Evolutionary conservation across 1,140 invertebrate species (phyloP).

Genomic region (Helicoverpa armigera): DNA sequence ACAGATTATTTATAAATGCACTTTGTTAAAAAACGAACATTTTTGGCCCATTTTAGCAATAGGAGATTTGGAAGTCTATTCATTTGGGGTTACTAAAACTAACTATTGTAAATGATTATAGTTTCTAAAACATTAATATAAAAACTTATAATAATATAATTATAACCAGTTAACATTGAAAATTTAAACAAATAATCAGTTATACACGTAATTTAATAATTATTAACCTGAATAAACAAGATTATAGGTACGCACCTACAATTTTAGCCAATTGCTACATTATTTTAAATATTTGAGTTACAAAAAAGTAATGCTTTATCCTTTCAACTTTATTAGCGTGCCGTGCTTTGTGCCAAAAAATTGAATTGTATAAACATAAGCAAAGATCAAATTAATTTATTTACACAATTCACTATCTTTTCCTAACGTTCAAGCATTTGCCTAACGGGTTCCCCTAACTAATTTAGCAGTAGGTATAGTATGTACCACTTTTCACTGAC

Average conservation of each 20-base stretch:
- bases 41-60: constrained; percentile 30
- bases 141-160: constrained; percentile 29
- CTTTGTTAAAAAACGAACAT: constrained; percentile 1
- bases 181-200: constrained; percentile 29
- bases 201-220: background rate
- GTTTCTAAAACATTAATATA: background rate
- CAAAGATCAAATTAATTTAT: background rate
- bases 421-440: background rate
- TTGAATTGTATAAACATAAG: background rate
- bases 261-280: background rate
- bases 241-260: constrained; percentile 3
- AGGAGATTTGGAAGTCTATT: constrained; percentile 7
- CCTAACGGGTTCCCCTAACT: background rate
- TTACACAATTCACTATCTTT: background rate
- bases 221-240: constrained; percentile 29
- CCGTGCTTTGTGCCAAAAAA: constrained; percentile 26
- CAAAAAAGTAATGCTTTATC: background rate
- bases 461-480: too few species aligned
- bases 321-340: background rate
- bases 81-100: background rate
- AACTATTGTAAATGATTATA: background rate
- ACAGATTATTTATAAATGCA: constrained; percentile 19
- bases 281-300: background rate
- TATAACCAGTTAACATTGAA: constrained; percentile 28
- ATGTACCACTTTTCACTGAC: background rate